Conservation (phyloP, 2,113 vertebrate genomes). For the Engraulis encrasicolus region DNA sequence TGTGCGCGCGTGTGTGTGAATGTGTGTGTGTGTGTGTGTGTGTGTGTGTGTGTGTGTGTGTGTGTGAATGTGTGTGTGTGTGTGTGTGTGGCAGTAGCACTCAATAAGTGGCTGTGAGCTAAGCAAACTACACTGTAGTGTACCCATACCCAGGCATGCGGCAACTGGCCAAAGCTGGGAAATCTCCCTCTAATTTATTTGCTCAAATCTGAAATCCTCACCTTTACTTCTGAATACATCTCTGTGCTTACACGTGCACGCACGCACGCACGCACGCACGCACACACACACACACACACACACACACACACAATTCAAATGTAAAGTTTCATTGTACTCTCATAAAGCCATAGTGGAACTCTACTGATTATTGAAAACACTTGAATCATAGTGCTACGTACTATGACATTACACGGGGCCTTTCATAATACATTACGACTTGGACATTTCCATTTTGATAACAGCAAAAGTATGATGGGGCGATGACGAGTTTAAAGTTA, state of each 20-base stretch:
- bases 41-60: too few species aligned
- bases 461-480: too few species aligned
- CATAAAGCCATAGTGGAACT: neutral
- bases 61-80: too few species aligned
- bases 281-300: constrained; percentile 24
- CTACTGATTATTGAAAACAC: constrained; percentile 1
- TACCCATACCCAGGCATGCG: constrained; percentile 8
- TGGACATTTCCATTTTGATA: too few species aligned
- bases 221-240: neutral
- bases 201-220: constrained; percentile 15
- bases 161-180: constrained; percentile 35
- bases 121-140: neutral
- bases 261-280: neutral
- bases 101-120: neutral
- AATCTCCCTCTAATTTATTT: constrained; percentile 37
- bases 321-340: too few species aligned
- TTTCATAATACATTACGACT: too few species aligned
- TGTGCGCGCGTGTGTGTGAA: too few species aligned
- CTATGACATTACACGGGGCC: too few species aligned
- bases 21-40: too few species aligned
- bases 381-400: too few species aligned
- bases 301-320: constrained; percentile 35
- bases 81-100: too few species aligned
- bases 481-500: too few species aligned
- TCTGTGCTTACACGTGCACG: neutral